phyloP scores from a whole-genome alignment of 2,888 invertebrate genomes.

The Orthosia cruda region DNA sequence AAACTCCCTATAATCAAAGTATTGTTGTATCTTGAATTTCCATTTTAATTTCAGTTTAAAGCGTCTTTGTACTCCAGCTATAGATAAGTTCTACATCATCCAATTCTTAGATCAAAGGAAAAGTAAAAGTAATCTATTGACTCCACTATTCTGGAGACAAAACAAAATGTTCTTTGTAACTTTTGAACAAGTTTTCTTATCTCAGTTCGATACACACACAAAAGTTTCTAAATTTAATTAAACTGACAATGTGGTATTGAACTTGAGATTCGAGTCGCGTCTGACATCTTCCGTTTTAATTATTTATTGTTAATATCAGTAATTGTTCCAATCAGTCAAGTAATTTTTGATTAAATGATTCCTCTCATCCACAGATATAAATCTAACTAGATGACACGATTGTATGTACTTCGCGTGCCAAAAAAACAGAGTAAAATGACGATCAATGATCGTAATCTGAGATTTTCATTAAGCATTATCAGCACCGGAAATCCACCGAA shows the following conservation, averaged over 20 bases:
- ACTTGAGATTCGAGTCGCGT: not conserved
- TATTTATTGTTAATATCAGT: not conserved
- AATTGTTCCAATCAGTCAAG: not conserved
- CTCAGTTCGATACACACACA: no score
- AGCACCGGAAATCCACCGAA: no score
- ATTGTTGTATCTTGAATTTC: conserved; percentile 26
- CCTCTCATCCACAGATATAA: no score
- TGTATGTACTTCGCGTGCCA: no score
- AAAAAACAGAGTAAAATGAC: no score
- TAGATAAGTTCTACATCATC: conserved; percentile 18
- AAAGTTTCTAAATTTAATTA: conserved; percentile 11
- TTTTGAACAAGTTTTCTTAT: conserved; percentile 13
- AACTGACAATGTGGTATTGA: not conserved
- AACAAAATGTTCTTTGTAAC: conserved; percentile 36
- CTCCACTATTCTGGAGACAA: conserved; percentile 15
- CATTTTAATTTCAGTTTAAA: conserved; percentile 40
- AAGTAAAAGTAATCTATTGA: conserved; percentile 24
- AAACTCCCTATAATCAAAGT: conserved; percentile 35
- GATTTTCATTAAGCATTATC: no score
- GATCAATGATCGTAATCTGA: no score
- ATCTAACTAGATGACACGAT: no score
- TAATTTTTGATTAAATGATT: no score
- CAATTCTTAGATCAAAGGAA: conserved; percentile 18
- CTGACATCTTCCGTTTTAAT: not conserved
- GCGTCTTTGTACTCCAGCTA: conserved; percentile 13